Base-by-base conservation (phyloP, 1,140 invertebrate genomes). In the Uloborus diversus region DNA sequence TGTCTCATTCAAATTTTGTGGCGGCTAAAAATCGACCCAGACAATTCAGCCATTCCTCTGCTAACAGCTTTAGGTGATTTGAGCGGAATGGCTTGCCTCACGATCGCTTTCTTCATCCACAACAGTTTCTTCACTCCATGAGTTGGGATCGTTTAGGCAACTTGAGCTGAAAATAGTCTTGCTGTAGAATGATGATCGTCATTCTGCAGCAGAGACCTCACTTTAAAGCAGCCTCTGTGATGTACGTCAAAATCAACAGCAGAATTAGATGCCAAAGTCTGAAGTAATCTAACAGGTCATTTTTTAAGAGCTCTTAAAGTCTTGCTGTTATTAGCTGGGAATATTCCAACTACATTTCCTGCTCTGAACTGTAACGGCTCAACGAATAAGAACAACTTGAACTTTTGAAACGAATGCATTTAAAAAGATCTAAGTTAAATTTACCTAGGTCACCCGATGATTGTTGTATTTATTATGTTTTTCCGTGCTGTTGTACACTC, bases 41-140 rank as follows among this genome's bases (percentile, higher is more conserved):
- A 90, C 83, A 89, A 89, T 80, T 81, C 81, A 9, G 84, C 83
- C 3, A 85, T 99, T 82, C 90, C 96, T 3, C 97, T 97, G 87
- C 89, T 98, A 61, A 99, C 96, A 4, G 94, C 96, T 2, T 84
- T 98, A 0, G 97, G 96, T 20, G 97, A 99, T 87, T 90, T 99
- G 2, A 88, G 96, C 1, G 97, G 97, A 25, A 96, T 95, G 1
- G 89, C 92, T 23, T 91, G 98, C 82, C 88, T 99, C 17, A 92
- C 93, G 1, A 83, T 92, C 7, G 93, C 94, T 13, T 82, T 81
- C 33, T 59, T 37, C 37, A 68, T 69, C 23, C 76, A 79, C 17
- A 47, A 25, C 4, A 37, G 35, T 20, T 4, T 73, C 14, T 17
- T 73, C n/a, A 9, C 33, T 2, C 25, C 62, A 4, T 65, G 23